phyloP scores from a whole-genome alignment of 2,113 vertebrate species.

The Pterocles burchelli region DNA sequence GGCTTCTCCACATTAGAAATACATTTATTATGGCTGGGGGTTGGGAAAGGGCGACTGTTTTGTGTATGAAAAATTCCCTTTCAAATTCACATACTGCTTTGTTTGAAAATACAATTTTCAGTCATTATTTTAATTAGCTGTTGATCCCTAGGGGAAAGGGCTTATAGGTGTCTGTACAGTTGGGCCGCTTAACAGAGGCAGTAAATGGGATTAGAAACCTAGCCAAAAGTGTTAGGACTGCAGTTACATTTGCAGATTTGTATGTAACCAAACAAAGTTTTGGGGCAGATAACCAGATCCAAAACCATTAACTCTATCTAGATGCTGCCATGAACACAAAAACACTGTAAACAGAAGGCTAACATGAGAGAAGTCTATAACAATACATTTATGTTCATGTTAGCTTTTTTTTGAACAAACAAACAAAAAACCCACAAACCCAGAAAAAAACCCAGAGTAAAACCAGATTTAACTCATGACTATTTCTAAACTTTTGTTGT shows the following conservation, averaged over 20 bases:
- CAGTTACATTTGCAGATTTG: not conserved
- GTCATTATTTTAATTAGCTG: not conserved
- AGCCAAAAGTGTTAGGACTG: not conserved
- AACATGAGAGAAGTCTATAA: not conserved
- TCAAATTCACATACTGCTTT: not conserved
- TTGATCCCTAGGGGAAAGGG: not conserved
- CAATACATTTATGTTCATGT: not conserved
- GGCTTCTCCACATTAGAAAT: not conserved
- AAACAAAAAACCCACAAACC: too few species aligned
- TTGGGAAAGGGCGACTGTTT: not conserved
- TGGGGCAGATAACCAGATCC: not conserved
- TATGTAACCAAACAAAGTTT: not conserved
- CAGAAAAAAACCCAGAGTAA: not conserved
- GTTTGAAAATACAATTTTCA: not conserved
- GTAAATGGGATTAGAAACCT: not conserved
- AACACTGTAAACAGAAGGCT: not conserved
- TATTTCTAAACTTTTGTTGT: not conserved
- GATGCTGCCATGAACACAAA: not conserved
- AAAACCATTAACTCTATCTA: not conserved
- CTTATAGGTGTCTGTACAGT: not conserved
- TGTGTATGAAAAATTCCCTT: not conserved
- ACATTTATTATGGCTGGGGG: not conserved
- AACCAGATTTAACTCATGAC: not conserved
- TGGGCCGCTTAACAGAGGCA: not conserved
- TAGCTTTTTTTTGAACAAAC: not conserved